phyloP scores from a whole-genome alignment of 2,888 invertebrate genomes.

The Drosophila barbarae region DNA sequence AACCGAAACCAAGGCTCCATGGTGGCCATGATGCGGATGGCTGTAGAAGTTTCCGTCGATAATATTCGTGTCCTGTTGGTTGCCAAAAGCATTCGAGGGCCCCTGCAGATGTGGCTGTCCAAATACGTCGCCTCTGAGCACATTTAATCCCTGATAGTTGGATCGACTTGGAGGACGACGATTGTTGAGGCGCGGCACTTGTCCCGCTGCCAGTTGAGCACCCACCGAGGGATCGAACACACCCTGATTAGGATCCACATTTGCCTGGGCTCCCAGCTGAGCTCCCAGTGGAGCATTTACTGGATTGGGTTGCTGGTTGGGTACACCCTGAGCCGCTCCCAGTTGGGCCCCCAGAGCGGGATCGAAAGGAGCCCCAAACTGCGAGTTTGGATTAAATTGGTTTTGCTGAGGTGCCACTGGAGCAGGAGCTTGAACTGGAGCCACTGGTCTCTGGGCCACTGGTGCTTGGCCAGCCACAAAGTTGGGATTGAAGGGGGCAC shows the following conservation, averaged over 20 bases:
- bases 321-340: constrained; percentile 9
- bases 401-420: constrained; percentile 14
- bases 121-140: constrained; percentile 58
- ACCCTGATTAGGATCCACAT: constrained; percentile 23
- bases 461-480: constrained; percentile 32
- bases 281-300: constrained; percentile 7
- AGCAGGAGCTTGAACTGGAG: constrained; percentile 4
- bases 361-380: constrained; percentile 43
- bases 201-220: constrained; percentile 30
- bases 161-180: constrained; percentile 46
- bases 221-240: constrained; percentile 26
- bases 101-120: constrained; percentile 58
- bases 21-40: constrained; percentile 31
- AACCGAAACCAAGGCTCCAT: constrained; percentile 26
- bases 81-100: constrained; percentile 44
- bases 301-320: constrained; percentile 21
- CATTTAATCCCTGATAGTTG: constrained; percentile 65
- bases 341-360: constrained; percentile 35
- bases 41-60: constrained; percentile 63
- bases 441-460: constrained; percentile 33
- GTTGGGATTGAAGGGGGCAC: constrained; percentile 38
- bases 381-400: constrained; percentile 25
- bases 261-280: constrained; percentile 16
- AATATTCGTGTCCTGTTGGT: constrained; percentile 67
- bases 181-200: constrained; percentile 37